Evolutionary conservation across 2,113 vertebrate genomes (phyloP).

Genomic region (Spea multiplicata): DNA sequence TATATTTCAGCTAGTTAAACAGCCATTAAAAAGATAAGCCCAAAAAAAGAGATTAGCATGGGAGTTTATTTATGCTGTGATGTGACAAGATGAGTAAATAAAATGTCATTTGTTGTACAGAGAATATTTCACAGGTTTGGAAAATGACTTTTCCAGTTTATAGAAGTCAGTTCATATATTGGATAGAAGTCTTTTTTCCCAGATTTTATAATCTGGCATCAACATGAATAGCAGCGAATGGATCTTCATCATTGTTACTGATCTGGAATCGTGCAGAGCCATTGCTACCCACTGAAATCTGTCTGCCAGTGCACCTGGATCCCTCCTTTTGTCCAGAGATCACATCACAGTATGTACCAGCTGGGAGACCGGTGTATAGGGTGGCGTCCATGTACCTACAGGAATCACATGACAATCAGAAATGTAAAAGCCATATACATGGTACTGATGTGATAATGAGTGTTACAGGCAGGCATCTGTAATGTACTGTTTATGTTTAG

Average conservation of each 20-base stretch:
- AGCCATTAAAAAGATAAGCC: too few species aligned
- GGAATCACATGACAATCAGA: neutral
- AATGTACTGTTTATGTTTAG: too few species aligned
- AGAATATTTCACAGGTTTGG: too few species aligned
- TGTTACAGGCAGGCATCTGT: too few species aligned
- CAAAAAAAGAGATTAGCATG: too few species aligned
- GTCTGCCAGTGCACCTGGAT: constrained; percentile 72
- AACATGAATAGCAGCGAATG: constrained; percentile 82
- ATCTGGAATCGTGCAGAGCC: constrained; percentile 77
- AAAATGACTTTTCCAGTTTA: neutral
- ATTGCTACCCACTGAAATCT: constrained; percentile 68
- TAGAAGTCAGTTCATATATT: neutral
- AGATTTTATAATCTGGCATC: constrained; percentile 63
- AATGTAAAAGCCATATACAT: too few species aligned
- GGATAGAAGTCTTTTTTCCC: neutral
- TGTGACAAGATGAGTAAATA: too few species aligned
- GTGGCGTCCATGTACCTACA: constrained; percentile 69
- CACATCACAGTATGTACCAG: constrained; percentile 87
- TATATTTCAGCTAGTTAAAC: too few species aligned
- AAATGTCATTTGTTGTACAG: too few species aligned
- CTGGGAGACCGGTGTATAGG: constrained; percentile 81
- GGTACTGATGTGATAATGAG: too few species aligned
- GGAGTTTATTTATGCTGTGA: too few species aligned
- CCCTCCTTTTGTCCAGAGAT: constrained; percentile 84
- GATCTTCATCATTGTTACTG: constrained; percentile 78